phyloP scores from a whole-genome alignment of 2,113 vertebrate species.

The Hyla sarda region DNA sequence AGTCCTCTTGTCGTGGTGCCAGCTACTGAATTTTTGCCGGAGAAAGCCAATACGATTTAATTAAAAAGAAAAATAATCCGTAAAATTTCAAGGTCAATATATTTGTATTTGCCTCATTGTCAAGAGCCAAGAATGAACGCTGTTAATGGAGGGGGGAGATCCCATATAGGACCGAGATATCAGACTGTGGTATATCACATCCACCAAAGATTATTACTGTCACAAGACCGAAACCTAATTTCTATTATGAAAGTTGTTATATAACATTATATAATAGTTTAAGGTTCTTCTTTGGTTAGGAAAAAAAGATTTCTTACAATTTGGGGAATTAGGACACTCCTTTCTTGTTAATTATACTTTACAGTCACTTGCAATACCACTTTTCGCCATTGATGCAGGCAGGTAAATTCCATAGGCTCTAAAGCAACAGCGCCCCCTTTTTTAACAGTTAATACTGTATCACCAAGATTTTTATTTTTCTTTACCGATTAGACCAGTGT shows the following conservation, averaged over 20 bases:
- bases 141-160: background rate
- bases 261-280: too few relatives aligned
- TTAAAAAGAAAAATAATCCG: constrained; percentile 35
- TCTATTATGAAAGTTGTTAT: too few relatives aligned
- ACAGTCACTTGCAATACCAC: background rate
- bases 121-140: background rate
- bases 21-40: constrained; percentile 24
- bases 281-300: too few relatives aligned
- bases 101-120: background rate
- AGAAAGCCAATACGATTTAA: constrained; percentile 19
- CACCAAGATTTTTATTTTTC: too few relatives aligned
- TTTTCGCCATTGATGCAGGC: background rate
- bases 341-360: background rate
- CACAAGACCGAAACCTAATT: too few relatives aligned
- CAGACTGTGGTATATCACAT: background rate
- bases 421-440: too few relatives aligned
- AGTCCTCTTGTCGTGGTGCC: constrained; percentile 63
- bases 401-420: background rate
- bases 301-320: too few relatives aligned
- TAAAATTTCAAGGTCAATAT: constrained; percentile 49
- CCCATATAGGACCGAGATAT: background rate
- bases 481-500: too few relatives aligned
- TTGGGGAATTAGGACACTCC: too few relatives aligned
- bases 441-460: too few relatives aligned
- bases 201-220: background rate